These are phyloP conservation scores for Agrilus cyanescens DNA, from an alignment of 2,888 invertebrate species.

Conservation along the genomic window DNA sequence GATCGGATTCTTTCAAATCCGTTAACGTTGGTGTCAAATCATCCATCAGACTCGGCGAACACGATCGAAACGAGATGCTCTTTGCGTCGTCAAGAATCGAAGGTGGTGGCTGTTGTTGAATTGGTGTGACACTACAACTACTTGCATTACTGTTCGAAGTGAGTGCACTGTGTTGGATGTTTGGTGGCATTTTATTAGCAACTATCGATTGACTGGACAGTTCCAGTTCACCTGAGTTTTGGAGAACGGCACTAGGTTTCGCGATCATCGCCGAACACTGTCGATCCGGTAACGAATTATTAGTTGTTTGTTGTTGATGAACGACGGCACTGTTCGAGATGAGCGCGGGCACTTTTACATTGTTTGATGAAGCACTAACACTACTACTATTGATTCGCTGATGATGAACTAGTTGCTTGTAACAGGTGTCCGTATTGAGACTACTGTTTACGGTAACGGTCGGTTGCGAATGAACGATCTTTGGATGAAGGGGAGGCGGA, in stretches of 20 bases:
- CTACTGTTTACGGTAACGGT: conserved; percentile 2
- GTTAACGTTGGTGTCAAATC: conserved; percentile 33
- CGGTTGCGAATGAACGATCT: conserved; percentile 6
- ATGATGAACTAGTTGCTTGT: no score
- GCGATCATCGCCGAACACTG: conserved; percentile 1
- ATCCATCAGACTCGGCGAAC: conserved; percentile 24
- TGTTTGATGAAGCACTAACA: not conserved
- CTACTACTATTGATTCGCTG: no score
- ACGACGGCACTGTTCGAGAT: not conserved
- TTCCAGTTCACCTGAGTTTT: not conserved
- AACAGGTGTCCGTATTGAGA: not conserved
- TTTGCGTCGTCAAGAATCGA: no score
- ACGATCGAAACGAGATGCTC: conserved; percentile 34
- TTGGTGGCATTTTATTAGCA: not conserved
- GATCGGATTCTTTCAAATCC: conserved; percentile 38
- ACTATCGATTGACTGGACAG: not conserved
- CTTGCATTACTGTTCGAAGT: not conserved
- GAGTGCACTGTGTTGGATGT: not conserved
- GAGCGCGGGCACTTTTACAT: conserved; percentile 7
- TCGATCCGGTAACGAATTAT: conserved; percentile 9
- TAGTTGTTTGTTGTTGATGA: no score
- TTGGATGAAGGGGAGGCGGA: conserved; percentile 5
- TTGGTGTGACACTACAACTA: no score
- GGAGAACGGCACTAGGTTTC: not conserved
- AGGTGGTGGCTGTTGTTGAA: no score